These are phyloP conservation scores for Invenusta paracnida DNA, from an alignment of 2,888 invertebrate species.

Conservation along the genomic window DNA sequence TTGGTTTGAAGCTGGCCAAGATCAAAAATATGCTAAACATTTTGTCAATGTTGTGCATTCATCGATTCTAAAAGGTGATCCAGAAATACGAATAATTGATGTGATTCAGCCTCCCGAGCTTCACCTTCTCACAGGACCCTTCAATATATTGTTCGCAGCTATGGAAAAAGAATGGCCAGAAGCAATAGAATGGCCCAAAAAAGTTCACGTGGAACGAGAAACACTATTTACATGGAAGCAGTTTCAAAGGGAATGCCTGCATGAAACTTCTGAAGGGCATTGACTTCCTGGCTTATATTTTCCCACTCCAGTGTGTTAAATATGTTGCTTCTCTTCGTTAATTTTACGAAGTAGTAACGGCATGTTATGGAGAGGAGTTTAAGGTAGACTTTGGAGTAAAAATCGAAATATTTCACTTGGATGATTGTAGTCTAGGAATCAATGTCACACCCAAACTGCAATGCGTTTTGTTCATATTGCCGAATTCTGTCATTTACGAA, in stretches of 20 bases:
- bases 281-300: constrained; percentile 8
- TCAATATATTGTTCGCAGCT: neutral
- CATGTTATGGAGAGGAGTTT: neutral
- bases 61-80: constrained; percentile 16
- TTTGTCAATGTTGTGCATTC: constrained; percentile 29
- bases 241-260: neutral
- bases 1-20: constrained; percentile 24
- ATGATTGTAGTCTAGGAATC: neutral
- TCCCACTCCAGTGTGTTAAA: constrained; percentile 1
- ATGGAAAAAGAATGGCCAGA: constrained; percentile 25
- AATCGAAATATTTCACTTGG: neutral
- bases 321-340: constrained; percentile 18
- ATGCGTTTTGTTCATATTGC: neutral
- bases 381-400: neutral
- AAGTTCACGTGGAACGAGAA: constrained; percentile 7
- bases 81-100: constrained; percentile 25
- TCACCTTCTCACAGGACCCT: neutral
- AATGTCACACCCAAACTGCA: neutral
- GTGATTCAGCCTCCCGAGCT: constrained; percentile 32
- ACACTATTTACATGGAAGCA: neutral
- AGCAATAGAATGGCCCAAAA: neutral
- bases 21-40: constrained; percentile 33
- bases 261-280: neutral
- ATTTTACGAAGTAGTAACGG: neutral
- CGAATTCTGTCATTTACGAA: too few relatives aligned